These are phyloP conservation scores for Thaleichthys pacificus DNA, from an alignment of 2,797 vertebrate species.

Conservation along the genomic window DNA sequence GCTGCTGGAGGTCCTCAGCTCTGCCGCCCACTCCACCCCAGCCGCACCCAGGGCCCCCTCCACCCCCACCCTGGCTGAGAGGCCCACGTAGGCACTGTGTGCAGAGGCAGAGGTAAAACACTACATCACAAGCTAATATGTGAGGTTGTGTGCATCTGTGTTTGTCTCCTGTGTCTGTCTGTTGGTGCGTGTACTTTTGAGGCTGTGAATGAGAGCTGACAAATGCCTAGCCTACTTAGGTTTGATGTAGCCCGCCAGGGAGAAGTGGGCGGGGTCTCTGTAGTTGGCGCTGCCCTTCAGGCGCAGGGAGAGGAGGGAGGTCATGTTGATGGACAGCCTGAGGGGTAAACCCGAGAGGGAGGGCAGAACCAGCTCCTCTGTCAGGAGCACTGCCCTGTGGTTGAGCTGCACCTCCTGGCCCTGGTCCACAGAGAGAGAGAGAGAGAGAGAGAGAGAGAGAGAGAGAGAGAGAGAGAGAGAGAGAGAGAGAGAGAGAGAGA, in stretches of 20 bases:
- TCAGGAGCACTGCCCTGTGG: constrained; percentile 74
- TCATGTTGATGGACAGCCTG: constrained; percentile 79
- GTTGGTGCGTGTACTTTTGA: neutral
- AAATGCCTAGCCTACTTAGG: constrained; percentile 75
- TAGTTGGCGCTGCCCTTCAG: constrained; percentile 78
- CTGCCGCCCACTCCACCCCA: constrained; percentile 80
- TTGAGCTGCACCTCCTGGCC: constrained; percentile 83
- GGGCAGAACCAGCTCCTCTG: constrained; percentile 80
- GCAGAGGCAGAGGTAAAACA: constrained; percentile 18
- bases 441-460: neutral
- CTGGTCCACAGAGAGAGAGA: constrained; percentile 56
- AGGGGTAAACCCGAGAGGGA: constrained; percentile 83
- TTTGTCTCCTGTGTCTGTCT: neutral
- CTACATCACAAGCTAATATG: neutral
- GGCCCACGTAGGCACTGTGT: constrained; percentile 73
- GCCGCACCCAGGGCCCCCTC: constrained; percentile 75
- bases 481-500: neutral
- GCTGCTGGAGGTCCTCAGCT: constrained; percentile 74
- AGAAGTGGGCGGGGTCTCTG: constrained; percentile 79
- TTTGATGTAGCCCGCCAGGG: constrained; percentile 81
- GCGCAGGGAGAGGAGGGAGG: constrained; percentile 73
- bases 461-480: neutral
- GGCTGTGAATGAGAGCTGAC: neutral
- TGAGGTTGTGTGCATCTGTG: neutral
- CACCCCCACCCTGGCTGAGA: constrained; percentile 80